phyloP scores from a whole-genome alignment of 2,888 invertebrate genomes.

The Octodonta nipae region DNA sequence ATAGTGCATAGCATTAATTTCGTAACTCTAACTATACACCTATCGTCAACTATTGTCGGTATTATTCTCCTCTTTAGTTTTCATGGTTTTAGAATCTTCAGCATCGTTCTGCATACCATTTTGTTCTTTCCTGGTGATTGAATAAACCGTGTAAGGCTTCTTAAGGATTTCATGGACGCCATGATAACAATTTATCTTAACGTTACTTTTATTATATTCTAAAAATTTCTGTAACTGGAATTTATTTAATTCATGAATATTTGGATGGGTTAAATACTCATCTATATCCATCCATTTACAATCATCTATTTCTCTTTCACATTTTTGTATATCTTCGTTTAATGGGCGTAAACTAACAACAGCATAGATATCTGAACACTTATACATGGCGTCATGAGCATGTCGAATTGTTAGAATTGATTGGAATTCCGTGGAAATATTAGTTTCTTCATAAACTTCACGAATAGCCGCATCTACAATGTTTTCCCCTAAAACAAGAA shows the following conservation, averaged over 20 bases:
- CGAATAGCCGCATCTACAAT: constrained; percentile 67
- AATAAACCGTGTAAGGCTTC: constrained; percentile 35
- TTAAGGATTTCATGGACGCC: constrained; percentile 38
- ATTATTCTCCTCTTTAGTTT: too few species aligned
- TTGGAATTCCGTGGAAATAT: constrained; percentile 60
- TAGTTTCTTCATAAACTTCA: constrained; percentile 85
- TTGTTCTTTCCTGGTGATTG: too few species aligned
- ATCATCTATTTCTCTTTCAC: constrained; percentile 62
- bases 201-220: constrained; percentile 47
- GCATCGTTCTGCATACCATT: too few species aligned
- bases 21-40: too few species aligned
- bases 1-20: too few species aligned
- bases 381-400: constrained; percentile 59
- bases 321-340: constrained; percentile 49
- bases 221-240: constrained; percentile 52
- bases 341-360: constrained; percentile 59
- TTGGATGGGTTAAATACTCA: constrained; percentile 55
- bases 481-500: constrained; percentile 58
- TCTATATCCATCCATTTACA: constrained; percentile 72
- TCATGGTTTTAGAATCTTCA: too few species aligned
- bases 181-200: constrained; percentile 46
- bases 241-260: constrained; percentile 58
- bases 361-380: constrained; percentile 77
- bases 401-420: constrained; percentile 68
- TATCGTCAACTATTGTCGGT: too few species aligned